A percentile compares a stretch with the other conserved stretches of the same genome.
phyloP scores from a whole-genome alignment of 2,888 invertebrate genomes.

The Acleris cristana region DNA sequence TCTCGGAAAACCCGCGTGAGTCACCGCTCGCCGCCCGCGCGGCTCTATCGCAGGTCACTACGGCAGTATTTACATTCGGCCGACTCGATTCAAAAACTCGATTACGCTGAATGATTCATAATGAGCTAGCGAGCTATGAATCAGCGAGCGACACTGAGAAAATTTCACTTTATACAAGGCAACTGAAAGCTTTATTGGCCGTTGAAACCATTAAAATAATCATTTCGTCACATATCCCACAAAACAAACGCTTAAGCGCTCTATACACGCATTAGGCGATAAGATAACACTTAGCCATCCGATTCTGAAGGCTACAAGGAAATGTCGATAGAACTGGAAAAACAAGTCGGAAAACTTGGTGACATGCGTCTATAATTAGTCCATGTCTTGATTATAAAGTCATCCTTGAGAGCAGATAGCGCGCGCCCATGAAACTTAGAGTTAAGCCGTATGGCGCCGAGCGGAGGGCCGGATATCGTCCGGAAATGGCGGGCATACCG shows the following conservation, averaged over 20 bases:
- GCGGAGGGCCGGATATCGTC: constrained; percentile 76
- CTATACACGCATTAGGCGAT: constrained; percentile 33
- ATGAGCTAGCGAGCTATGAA: constrained; percentile 64
- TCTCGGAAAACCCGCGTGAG: constrained; percentile 83
- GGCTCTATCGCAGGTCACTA: constrained; percentile 77
- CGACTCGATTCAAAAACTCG: constrained; percentile 81
- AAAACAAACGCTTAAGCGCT: constrained; percentile 32
- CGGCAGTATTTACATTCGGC: constrained; percentile 77
- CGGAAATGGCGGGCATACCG: constrained; percentile 82
- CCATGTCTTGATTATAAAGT: constrained; percentile 12
- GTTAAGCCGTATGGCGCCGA: constrained; percentile 60
- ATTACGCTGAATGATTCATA: constrained; percentile 79
- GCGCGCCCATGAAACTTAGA: too few relatives aligned
- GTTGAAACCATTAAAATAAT: constrained; percentile 26
- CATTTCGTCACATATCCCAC: constrained; percentile 5
- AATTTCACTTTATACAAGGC: constrained; percentile 51
- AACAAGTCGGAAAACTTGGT: constrained; percentile 51
- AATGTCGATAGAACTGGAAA: constrained; percentile 55
- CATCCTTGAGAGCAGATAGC: constrained; percentile 5
- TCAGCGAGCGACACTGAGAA: constrained; percentile 70
- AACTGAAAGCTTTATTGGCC: constrained; percentile 26
- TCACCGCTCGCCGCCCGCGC: constrained; percentile 61
- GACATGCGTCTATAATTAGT: constrained; percentile 5
- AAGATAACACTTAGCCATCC: constrained; percentile 34
- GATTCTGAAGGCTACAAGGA: constrained; percentile 55